phyloP scores from a whole-genome alignment of 2,113 vertebrate species.

The Tylochromis polylepis region DNA sequence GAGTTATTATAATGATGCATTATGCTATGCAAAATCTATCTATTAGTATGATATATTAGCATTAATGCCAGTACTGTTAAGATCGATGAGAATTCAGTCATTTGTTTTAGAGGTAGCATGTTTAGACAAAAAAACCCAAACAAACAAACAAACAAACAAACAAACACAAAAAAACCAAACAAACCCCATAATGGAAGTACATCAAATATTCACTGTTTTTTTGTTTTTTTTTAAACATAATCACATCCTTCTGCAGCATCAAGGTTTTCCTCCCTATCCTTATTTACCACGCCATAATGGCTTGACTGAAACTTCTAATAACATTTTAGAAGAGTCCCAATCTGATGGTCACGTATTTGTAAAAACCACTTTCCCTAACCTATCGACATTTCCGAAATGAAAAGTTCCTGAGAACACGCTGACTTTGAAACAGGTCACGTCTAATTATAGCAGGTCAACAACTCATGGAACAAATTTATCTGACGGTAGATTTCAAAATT shows the following conservation, averaged over 20 bases:
- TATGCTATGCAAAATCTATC: not conserved
- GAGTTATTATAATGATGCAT: not conserved
- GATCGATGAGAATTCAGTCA: not conserved
- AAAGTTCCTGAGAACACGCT: fast-evolving
- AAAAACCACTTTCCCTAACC: not conserved
- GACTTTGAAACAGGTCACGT: not conserved
- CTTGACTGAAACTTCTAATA: not conserved
- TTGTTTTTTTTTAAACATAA: not conserved
- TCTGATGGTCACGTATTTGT: not conserved
- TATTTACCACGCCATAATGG: not conserved
- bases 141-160: no score
- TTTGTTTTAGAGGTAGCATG: not conserved
- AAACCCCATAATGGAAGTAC: not conserved
- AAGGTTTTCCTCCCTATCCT: not conserved
- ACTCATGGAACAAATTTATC: not conserved
- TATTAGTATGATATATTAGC: not conserved
- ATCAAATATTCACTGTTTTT: not conserved
- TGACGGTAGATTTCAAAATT: not conserved
- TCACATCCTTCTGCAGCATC: not conserved
- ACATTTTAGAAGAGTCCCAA: no score
- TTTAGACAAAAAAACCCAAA: not conserved
- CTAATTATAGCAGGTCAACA: not conserved
- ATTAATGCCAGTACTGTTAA: not conserved
- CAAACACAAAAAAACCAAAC: no score
- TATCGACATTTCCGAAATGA: no score